A percentile compares a stretch with the other conserved stretches of the same genome.
Conservation (phyloP, 2,113 vertebrate genomes). For the Paramormyrops kingsleyae region DNA sequence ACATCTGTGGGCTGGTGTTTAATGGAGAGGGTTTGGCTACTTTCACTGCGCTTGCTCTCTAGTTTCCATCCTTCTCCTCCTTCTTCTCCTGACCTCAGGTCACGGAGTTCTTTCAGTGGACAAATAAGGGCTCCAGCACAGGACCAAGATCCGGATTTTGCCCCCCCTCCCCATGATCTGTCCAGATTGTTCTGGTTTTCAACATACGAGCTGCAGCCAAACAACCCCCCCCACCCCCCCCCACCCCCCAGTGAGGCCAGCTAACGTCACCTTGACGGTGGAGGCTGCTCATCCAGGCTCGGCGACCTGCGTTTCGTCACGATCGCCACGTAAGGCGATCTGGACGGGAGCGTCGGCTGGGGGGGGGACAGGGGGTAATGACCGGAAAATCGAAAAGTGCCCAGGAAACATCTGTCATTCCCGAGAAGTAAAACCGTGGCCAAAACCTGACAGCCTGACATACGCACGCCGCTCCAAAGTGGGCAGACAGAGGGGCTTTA, state of each 20-base stretch:
- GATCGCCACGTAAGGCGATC: background rate
- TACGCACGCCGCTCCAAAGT: background rate
- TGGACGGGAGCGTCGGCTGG: background rate
- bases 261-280: background rate
- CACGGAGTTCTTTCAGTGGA: constrained; percentile 1
- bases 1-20: background rate
- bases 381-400: background rate
- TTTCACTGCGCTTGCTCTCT: background rate
- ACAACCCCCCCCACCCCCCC: background rate
- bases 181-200: background rate
- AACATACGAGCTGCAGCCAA: background rate
- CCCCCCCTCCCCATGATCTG: background rate
- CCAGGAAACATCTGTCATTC: background rate
- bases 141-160: background rate
- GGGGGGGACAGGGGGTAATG: too few relatives aligned
- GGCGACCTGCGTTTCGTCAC: background rate
- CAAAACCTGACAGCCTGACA: background rate
- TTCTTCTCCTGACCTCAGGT: background rate
- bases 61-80: background rate
- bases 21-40: background rate
- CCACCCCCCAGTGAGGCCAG: background rate
- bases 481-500: background rate
- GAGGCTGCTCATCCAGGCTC: background rate
- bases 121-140: background rate
- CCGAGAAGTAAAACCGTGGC: background rate